These are phyloP conservation scores for Adineta ricciae DNA, from an alignment of 2,888 invertebrate genomes.

Conservation along the genomic window DNA sequence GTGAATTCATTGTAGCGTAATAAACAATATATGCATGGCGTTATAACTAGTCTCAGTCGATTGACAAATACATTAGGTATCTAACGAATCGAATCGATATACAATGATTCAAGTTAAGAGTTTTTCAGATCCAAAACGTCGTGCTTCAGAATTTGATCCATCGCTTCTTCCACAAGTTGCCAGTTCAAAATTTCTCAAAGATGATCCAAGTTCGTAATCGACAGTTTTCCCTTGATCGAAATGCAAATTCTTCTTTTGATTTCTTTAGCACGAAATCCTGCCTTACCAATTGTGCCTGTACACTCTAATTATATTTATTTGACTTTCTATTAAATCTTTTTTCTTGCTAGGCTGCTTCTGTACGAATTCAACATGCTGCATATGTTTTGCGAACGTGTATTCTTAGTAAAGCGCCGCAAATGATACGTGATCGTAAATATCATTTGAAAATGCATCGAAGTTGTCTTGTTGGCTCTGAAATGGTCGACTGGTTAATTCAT, in stretches of 20 bases:
- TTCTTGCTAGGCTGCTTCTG: slow-evolving; percentile 54
- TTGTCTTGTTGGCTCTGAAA: slow-evolving; percentile 63
- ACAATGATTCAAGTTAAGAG: not conserved
- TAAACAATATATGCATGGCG: slow-evolving; percentile 34
- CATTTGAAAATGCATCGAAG: slow-evolving; percentile 52
- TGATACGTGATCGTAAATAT: slow-evolving; percentile 58
- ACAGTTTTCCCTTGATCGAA: not conserved
- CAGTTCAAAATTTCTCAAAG: not conserved
- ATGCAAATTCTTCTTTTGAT: not conserved
- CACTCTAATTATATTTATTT: slow-evolving; percentile 20
- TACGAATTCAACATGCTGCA: slow-evolving; percentile 61
- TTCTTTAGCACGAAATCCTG: slow-evolving; percentile 39
- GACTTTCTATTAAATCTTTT: not conserved
- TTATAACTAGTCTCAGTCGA: slow-evolving; percentile 27
- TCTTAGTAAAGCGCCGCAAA: slow-evolving; percentile 57
- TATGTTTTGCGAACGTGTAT: slow-evolving; percentile 63
- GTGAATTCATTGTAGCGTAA: not conserved
- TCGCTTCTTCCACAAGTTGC: slow-evolving; percentile 25
- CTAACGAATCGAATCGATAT: not conserved
- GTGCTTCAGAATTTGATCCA: slow-evolving; percentile 33
- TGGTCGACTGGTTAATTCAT: slow-evolving; percentile 68
- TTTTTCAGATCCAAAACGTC: slow-evolving; percentile 28
- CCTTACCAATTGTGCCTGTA: slow-evolving; percentile 43
- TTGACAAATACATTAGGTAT: slow-evolving; percentile 21
- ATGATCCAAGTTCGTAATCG: slow-evolving; percentile 28